A percentile compares a stretch with the other conserved stretches of the same genome.
These are phyloP conservation scores for Cryptoprocta ferox DNA, from an alignment of 2,797 vertebrate genomes.

Conservation along the genomic window DNA sequence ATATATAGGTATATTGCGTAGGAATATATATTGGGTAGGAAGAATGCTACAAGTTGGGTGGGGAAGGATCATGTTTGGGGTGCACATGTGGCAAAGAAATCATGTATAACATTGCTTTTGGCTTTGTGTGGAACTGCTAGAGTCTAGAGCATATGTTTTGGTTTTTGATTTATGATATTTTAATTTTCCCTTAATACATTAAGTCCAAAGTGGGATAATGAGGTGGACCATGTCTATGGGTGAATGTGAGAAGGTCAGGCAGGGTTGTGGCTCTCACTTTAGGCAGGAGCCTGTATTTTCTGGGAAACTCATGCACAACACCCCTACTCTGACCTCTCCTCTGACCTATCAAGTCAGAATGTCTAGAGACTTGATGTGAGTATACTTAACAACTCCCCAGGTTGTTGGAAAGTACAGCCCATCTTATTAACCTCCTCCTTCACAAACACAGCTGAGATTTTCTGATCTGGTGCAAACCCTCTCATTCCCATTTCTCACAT, in stretches of 20 bases:
- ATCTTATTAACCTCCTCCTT: neutral
- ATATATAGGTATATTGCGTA: no score
- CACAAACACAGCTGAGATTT: neutral
- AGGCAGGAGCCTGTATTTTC: neutral
- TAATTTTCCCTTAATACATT: conserved; percentile 9
- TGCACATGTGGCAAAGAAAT: neutral
- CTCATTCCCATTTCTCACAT: neutral
- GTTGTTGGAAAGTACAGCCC: neutral
- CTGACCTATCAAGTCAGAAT: neutral
- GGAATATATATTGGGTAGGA: neutral
- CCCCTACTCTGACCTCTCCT: neutral
- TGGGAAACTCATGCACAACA: neutral
- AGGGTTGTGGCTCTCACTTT: neutral
- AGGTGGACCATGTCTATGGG: neutral
- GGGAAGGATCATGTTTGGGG: neutral
- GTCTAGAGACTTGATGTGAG: neutral
- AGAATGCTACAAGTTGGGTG: neutral
- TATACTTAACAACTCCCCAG: neutral
- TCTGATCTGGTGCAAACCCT: neutral
- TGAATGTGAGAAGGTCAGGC: neutral
- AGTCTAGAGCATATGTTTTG: neutral
- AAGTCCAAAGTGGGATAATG: neutral
- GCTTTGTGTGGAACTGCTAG: neutral
- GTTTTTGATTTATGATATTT: neutral
- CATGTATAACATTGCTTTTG: neutral